Conservation (phyloP, 1,140 invertebrate species). For the Calephelis nemesis region DNA sequence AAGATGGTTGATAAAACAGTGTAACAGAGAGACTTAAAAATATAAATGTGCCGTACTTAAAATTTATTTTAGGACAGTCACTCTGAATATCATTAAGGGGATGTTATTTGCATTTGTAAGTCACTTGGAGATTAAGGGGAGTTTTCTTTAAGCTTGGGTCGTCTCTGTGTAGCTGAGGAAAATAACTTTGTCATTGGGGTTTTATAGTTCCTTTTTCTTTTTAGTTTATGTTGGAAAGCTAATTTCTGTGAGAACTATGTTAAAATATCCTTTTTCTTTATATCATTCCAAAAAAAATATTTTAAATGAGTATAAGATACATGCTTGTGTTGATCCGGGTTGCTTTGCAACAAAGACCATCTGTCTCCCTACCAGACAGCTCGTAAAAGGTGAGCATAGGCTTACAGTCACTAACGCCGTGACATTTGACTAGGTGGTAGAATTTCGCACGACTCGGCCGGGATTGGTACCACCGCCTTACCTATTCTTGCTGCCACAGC, state of each 20-base stretch:
- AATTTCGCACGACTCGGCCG: too few relatives aligned
- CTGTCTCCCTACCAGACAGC: too few relatives aligned
- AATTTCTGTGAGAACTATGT: not conserved
- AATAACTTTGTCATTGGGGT: conserved; percentile 60
- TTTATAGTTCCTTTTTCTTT: conserved; percentile 51
- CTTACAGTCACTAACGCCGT: too few relatives aligned
- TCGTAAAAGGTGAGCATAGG: too few relatives aligned
- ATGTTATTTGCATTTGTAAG: conserved; percentile 32
- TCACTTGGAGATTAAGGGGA: conserved; percentile 39
- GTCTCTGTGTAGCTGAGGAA: conserved; percentile 40
- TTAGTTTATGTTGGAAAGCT: not conserved
- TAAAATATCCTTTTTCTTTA: not conserved
- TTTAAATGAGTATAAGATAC: too few relatives aligned
- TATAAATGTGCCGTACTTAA: not conserved
- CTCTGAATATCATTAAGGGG: conserved; percentile 26
- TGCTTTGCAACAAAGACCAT: too few relatives aligned
- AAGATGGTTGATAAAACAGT: too few relatives aligned
- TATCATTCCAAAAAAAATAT: too few relatives aligned
- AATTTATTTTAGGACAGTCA: conserved; percentile 18
- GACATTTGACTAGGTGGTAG: too few relatives aligned
- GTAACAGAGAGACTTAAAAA: not conserved
- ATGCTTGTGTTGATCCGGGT: too few relatives aligned
- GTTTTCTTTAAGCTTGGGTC: conserved; percentile 32
- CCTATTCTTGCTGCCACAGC: too few relatives aligned
- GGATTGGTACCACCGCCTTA: too few relatives aligned